These are phyloP conservation scores for Stramonita haemastoma DNA, from an alignment of 2,888 invertebrate species.

Conservation along the genomic window DNA sequence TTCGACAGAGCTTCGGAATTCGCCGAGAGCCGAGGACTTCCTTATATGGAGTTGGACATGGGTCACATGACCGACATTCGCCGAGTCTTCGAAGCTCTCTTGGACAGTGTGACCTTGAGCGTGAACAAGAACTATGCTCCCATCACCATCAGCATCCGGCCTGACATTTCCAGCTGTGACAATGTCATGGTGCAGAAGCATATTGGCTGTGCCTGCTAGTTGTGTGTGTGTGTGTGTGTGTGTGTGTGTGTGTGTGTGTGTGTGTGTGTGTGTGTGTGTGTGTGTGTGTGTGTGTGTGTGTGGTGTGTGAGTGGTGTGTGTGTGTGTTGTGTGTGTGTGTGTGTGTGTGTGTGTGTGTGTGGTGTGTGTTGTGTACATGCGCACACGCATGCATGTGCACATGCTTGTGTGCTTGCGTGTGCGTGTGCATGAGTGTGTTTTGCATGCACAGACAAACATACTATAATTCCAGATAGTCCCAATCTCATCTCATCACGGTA, in stretches of 20 bases:
- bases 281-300: neutral
- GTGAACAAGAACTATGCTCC: neutral
- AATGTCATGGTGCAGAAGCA: neutral
- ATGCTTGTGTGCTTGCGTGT: too few relatives aligned
- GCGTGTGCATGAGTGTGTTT: too few relatives aligned
- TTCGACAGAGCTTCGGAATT: slow-evolving; percentile 57
- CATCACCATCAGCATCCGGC: slow-evolving; percentile 6
- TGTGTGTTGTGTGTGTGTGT: too few relatives aligned
- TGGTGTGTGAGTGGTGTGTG: too few relatives aligned
- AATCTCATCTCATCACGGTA: too few relatives aligned
- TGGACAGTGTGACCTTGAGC: slow-evolving; percentile 56
- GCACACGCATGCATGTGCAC: too few relatives aligned
- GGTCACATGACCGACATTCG: slow-evolving; percentile 58
- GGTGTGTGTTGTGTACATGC: too few relatives aligned
- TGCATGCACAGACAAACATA: too few relatives aligned
- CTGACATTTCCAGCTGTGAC: neutral
- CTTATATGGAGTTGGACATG: slow-evolving; percentile 62
- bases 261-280: neutral
- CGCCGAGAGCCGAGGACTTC: slow-evolving; percentile 61
- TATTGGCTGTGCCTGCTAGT: neutral
- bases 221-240: slow-evolving; percentile 1
- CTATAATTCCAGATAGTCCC: too few relatives aligned
- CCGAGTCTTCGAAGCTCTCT: slow-evolving; percentile 59
- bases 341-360: too few relatives aligned
- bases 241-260: neutral